Percentiles rank a stretch among this genome's conserved stretches.
phyloP scores from a whole-genome alignment of 2,888 invertebrate genomes.

The Cosmia pyralina region DNA sequence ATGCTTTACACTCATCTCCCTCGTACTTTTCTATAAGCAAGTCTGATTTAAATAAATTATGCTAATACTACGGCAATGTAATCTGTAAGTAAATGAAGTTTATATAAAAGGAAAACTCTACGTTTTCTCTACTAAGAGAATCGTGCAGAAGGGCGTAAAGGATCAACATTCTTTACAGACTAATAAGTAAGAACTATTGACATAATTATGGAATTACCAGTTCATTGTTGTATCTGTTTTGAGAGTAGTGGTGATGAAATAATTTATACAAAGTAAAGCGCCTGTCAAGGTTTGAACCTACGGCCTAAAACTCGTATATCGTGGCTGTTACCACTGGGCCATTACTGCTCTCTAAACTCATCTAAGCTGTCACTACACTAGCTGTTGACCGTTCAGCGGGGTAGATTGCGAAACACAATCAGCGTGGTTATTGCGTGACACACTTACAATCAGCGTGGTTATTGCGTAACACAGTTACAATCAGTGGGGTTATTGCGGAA shows the following conservation, averaged over 20 bases:
- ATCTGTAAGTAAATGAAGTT: slow-evolving; percentile 56
- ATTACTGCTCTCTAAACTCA: neutral
- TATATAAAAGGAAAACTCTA: slow-evolving; percentile 14
- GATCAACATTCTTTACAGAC: neutral
- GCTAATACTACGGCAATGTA: slow-evolving; percentile 35
- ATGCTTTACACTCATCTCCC: slow-evolving; percentile 36
- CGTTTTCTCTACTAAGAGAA: neutral
- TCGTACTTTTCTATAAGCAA: slow-evolving; percentile 21
- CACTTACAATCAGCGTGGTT: too few species aligned
- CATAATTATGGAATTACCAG: neutral
- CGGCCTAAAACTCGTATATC: neutral
- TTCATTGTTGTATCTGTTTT: neutral
- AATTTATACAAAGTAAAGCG: neutral
- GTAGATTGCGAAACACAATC: too few species aligned
- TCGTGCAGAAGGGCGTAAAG: slow-evolving; percentile 10
- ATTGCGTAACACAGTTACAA: neutral
- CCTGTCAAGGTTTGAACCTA: neutral
- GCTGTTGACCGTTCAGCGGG: neutral
- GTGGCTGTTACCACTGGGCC: neutral
- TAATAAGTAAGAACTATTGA: neutral
- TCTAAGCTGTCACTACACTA: too few species aligned
- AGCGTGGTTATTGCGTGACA: too few species aligned
- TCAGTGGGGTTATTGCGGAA: too few species aligned
- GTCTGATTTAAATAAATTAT: slow-evolving; percentile 45
- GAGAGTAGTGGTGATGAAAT: neutral